A percentile compares a stretch with the other conserved stretches of the same genome.
Conservation (phyloP, 2,888 invertebrate genomes). For the Ochropleura leucogaster region DNA sequence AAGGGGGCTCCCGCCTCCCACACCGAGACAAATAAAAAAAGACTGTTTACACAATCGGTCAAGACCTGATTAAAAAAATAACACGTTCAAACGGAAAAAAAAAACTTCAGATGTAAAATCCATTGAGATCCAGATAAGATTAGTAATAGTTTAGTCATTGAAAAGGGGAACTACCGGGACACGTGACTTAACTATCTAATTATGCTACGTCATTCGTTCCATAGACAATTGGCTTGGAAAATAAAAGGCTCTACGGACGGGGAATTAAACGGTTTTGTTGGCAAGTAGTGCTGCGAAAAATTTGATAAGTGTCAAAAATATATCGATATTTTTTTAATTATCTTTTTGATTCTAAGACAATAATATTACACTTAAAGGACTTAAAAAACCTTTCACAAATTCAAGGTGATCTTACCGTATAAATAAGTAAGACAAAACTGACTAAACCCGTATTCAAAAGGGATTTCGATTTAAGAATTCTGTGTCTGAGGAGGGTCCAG, state of each 20-base stretch:
- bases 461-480: too few species aligned
- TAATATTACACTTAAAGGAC: too few species aligned
- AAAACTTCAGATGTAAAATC: too few species aligned
- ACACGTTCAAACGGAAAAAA: too few species aligned
- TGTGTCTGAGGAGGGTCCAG: too few species aligned
- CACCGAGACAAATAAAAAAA: too few species aligned
- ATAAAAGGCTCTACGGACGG: background rate
- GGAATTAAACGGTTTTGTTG: background rate
- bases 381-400: background rate
- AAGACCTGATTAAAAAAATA: too few species aligned
- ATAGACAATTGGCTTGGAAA: background rate
- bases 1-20: too few species aligned
- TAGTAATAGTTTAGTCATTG: background rate
- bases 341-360: too few species aligned
- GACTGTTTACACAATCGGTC: too few species aligned
- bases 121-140: too few species aligned
- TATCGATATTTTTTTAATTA: background rate
- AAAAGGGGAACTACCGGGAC: background rate
- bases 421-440: background rate
- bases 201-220: background rate
- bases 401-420: background rate
- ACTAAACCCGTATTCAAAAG: background rate
- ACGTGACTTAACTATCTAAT: background rate
- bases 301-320: background rate
- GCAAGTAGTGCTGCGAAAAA: background rate